Conservation (phyloP, 1,140 invertebrate genomes). For the Gonatopus flavifemur region DNA sequence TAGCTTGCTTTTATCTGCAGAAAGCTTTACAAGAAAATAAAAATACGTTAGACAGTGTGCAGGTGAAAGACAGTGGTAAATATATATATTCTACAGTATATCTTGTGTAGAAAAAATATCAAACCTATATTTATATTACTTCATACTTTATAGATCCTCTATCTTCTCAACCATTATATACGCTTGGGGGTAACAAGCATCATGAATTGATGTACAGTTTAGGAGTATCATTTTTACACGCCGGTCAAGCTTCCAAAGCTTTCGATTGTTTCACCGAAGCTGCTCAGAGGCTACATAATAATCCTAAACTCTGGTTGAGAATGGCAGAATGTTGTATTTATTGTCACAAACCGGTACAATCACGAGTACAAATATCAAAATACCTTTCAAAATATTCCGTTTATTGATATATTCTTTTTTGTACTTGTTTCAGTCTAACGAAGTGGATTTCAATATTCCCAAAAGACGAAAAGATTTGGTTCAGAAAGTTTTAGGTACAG, state of each 20-base stretch:
- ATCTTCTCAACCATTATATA: slow-evolving; percentile 62
- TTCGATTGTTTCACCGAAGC: slow-evolving; percentile 92
- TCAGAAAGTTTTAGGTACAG: slow-evolving; percentile 64
- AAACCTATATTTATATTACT: neutral
- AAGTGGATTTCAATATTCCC: slow-evolving; percentile 66
- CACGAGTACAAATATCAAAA: neutral
- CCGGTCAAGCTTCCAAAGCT: slow-evolving; percentile 76
- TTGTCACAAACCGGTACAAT: slow-evolving; percentile 66
- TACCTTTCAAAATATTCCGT: neutral
- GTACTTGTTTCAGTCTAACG: slow-evolving; percentile 62
- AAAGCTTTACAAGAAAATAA: slow-evolving; percentile 82
- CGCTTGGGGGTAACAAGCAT: slow-evolving; percentile 66
- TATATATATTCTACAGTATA: neutral
- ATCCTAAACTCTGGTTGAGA: slow-evolving; percentile 87
- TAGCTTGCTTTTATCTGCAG: slow-evolving; percentile 83
- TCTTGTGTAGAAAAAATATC: neutral
- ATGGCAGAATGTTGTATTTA: slow-evolving; percentile 90
- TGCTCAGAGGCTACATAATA: slow-evolving; percentile 81
- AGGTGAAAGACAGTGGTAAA: slow-evolving; percentile 49
- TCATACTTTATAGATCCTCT: slow-evolving; percentile 46
- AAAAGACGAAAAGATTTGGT: slow-evolving; percentile 67
- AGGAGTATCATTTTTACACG: slow-evolving; percentile 82
- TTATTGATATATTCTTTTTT: neutral
- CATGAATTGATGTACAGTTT: slow-evolving; percentile 90
- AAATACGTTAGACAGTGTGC: slow-evolving; percentile 59